Conservation (phyloP, 2,888 invertebrate species). For the Galeopsomyia nigrocyanea region DNA sequence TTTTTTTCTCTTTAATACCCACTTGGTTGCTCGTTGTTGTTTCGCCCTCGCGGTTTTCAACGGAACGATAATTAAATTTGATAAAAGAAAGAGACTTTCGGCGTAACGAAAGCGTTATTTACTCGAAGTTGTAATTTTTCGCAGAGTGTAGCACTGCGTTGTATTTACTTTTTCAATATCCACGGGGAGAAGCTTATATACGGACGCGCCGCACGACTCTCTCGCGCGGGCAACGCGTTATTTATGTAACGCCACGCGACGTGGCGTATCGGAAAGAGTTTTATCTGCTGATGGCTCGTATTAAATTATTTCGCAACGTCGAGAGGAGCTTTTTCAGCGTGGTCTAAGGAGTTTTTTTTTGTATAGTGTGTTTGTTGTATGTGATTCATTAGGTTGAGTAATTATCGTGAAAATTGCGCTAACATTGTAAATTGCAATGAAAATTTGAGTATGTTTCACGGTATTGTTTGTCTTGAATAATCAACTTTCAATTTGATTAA, state of each 20-base stretch:
- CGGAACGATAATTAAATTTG: too few species aligned
- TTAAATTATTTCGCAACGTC: slow-evolving; percentile 13
- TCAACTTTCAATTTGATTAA: too few species aligned
- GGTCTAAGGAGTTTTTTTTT: too few species aligned
- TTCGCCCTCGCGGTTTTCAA: too few species aligned
- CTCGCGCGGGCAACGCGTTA: slow-evolving; percentile 8
- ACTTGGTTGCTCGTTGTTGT: too few species aligned
- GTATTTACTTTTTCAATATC: slow-evolving; percentile 40
- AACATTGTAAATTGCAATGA: too few species aligned
- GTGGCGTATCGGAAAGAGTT: slow-evolving; percentile 12
- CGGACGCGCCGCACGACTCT: background rate
- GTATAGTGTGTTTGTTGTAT: background rate
- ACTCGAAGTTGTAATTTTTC: too few species aligned
- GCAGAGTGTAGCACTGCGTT: slow-evolving; percentile 19
- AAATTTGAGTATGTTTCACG: too few species aligned
- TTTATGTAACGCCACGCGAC: slow-evolving; percentile 22
- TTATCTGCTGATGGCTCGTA: slow-evolving; percentile 13
- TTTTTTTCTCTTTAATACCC: too few species aligned
- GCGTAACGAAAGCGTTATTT: too few species aligned
- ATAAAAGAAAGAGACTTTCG: too few species aligned
- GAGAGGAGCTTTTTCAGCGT: background rate
- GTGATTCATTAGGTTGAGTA: background rate
- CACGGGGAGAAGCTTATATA: background rate
- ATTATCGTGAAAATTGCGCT: background rate
- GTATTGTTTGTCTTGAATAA: too few species aligned